Conservation (phyloP, 53 echinoderm and acorn worm species). For the Apostichopus leukothele region DNA sequence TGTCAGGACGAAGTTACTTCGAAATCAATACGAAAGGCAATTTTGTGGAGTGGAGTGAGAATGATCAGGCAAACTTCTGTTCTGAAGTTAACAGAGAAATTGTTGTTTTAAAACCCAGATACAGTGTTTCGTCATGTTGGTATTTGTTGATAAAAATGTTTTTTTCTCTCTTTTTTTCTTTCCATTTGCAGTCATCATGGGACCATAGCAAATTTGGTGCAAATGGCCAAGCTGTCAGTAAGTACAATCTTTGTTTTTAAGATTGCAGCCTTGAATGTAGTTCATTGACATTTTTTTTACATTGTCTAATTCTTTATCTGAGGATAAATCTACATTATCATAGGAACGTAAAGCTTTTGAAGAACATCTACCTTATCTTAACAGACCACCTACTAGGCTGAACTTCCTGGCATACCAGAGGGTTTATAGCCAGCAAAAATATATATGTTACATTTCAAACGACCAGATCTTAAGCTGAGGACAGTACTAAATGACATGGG, state of each 20-base stretch:
- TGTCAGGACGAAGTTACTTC: not conserved
- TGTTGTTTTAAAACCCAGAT: not conserved
- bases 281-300: not conserved
- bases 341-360: not conserved
- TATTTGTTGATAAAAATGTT: not conserved
- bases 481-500: too few relatives aligned
- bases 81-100: not conserved
- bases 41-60: not conserved
- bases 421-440: not conserved
- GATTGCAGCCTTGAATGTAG: not conserved
- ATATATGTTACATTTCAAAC: too few relatives aligned
- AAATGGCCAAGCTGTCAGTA: not conserved
- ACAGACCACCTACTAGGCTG: not conserved
- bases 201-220: not conserved
- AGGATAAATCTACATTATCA: not conserved
- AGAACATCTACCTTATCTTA: not conserved
- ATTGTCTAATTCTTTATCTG: not conserved
- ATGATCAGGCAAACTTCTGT: not conserved
- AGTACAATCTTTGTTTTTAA: not conserved
- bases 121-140: not conserved
- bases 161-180: not conserved
- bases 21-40: not conserved
- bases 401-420: not conserved
- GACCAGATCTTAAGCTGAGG: too few relatives aligned
- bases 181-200: not conserved